These are phyloP conservation scores for Rotaria magnacalcarata DNA, from an alignment of 2,888 invertebrate genomes.

Conservation along the genomic window DNA sequence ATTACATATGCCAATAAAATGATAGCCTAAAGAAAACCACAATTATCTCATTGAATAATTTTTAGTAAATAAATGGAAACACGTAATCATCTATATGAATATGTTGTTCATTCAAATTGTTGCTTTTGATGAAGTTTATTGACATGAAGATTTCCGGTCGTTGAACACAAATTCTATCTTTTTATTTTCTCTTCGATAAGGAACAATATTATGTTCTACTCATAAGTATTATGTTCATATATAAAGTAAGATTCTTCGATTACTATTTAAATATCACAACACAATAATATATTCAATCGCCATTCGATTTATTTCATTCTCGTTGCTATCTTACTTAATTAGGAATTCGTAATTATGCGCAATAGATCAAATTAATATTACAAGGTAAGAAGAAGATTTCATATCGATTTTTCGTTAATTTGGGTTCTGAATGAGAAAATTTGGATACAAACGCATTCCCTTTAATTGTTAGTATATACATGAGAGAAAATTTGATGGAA, in stretches of 20 bases:
- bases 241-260: not conserved
- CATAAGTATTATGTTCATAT: too few relatives aligned
- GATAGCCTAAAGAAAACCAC: too few relatives aligned
- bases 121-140: too few relatives aligned
- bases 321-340: too few relatives aligned
- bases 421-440: not conserved
- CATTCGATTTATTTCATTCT: not conserved
- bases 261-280: not conserved
- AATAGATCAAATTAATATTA: too few relatives aligned
- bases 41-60: not conserved
- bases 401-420: too few relatives aligned
- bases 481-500: not conserved
- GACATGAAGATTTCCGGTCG: too few relatives aligned
- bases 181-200: too few relatives aligned
- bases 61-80: not conserved
- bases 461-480: not conserved
- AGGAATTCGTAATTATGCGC: too few relatives aligned
- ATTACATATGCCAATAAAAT: too few relatives aligned
- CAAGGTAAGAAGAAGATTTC: not conserved
- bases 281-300: not conserved
- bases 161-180: too few relatives aligned
- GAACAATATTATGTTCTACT: too few relatives aligned
- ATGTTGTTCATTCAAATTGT: not conserved
- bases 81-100: not conserved
- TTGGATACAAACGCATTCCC: not conserved